Conservation (phyloP, 2,113 vertebrate species). For the Petrocephalus microphthalmus region DNA sequence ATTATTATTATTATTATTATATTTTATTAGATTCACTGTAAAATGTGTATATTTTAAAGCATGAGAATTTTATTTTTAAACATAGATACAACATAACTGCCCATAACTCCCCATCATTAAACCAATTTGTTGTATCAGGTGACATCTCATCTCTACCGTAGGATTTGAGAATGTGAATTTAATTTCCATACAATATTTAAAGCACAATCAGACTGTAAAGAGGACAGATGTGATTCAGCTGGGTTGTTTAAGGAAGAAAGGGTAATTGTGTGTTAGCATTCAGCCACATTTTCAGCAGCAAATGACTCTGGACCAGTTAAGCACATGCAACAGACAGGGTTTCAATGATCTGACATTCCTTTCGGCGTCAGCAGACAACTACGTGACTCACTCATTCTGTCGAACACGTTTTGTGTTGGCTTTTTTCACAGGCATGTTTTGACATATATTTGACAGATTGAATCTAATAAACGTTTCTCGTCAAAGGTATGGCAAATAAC, state of each 20-base stretch:
- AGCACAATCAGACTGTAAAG: background rate
- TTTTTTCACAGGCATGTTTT: background rate
- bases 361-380: background rate
- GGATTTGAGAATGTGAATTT: background rate
- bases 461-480: background rate
- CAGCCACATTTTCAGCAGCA: background rate
- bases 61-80: conserved; percentile 1
- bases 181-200: background rate
- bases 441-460: background rate
- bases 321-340: background rate
- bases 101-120: background rate
- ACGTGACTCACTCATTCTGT: background rate
- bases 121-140: background rate
- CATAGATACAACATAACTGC: background rate
- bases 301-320: background rate
- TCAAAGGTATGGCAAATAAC: background rate
- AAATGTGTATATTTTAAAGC: conserved; percentile 16
- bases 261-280: background rate
- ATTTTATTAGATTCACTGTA: background rate
- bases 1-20: background rate
- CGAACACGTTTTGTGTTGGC: background rate
- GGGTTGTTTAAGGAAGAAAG: background rate
- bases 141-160: background rate
- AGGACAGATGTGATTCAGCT: background rate
- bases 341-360: background rate